Evolutionary conservation across 2,113 vertebrate species (phyloP).

Genomic region (Tor tambroides): DNA sequence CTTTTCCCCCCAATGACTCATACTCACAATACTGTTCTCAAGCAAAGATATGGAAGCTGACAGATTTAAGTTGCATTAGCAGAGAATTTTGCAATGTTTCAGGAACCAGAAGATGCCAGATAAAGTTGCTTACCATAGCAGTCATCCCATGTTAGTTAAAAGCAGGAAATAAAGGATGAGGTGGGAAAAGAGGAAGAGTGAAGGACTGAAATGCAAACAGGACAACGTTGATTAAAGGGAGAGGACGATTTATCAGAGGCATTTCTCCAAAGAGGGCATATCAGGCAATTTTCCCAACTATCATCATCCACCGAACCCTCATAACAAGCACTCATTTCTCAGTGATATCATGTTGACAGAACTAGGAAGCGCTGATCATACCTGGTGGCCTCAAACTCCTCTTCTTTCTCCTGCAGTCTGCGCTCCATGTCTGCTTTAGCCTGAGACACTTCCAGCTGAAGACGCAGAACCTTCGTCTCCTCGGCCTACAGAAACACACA

Average conservation of each 20-base stretch:
- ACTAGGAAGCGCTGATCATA: conserved; percentile 41
- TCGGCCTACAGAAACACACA: conserved; percentile 68
- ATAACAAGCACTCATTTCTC: background rate
- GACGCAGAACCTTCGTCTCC: conserved; percentile 79
- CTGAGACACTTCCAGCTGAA: conserved; percentile 81
- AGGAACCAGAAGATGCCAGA: conserved; percentile 7
- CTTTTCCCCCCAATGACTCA: too few species aligned
- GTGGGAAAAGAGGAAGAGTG: conserved; percentile 26
- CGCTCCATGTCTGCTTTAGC: conserved; percentile 78
- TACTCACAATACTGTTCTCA: background rate
- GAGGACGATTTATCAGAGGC: background rate
- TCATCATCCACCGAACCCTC: background rate
- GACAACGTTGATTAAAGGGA: background rate
- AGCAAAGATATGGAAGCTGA: background rate
- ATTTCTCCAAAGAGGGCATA: background rate
- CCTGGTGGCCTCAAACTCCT: conserved; percentile 77
- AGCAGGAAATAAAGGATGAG: conserved; percentile 31
- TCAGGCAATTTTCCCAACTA: background rate
- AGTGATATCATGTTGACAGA: background rate
- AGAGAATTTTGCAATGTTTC: background rate
- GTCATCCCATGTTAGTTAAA: background rate
- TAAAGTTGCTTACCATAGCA: background rate
- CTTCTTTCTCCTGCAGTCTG: conserved; percentile 81
- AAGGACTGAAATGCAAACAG: conserved; percentile 28
- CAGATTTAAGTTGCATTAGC: background rate